Evolutionary conservation across 2,797 vertebrate species (phyloP).

Genomic region (Telmatherina bonti): DNA sequence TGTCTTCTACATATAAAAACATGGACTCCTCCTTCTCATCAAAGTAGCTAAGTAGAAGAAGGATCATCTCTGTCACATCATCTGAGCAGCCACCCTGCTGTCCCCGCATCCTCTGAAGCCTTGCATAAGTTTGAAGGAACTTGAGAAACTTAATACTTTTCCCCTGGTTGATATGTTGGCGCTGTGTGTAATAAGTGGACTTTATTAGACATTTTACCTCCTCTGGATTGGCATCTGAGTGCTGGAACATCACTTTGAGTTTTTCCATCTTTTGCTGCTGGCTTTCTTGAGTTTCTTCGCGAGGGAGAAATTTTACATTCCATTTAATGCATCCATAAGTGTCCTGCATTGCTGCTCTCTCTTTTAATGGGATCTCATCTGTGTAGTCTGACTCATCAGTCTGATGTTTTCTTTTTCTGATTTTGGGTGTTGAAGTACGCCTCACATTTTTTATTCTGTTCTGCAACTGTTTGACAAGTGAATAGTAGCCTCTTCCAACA

Average conservation of each 20-base stretch:
- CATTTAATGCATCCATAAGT: too few species aligned
- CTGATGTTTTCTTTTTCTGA: conserved; percentile 44
- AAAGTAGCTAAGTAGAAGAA: conserved; percentile 47
- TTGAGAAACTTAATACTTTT: conserved; percentile 37
- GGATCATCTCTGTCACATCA: conserved; percentile 43
- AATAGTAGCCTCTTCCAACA: conserved; percentile 32
- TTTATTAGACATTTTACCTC: too few species aligned
- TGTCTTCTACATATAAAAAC: conserved; percentile 48
- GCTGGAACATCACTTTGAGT: conserved; percentile 41
- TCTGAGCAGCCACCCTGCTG: conserved; percentile 28
- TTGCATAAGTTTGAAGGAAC: conserved; percentile 36
- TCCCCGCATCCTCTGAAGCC: conserved; percentile 29
- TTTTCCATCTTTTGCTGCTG: conserved; percentile 46
- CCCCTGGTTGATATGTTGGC: conserved; percentile 40
- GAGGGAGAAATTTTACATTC: too few species aligned
- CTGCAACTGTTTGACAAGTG: conserved; percentile 44
- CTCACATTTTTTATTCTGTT: conserved; percentile 44
- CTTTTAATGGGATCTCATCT: too few species aligned
- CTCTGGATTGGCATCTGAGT: conserved; percentile 36
- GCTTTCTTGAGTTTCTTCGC: too few species aligned
- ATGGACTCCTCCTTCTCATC: conserved; percentile 41
- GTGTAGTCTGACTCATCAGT: too few species aligned
- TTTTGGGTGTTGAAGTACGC: conserved; percentile 37
- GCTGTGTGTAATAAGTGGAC: conserved; percentile 46
- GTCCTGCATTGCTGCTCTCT: too few species aligned